phyloP scores from a whole-genome alignment of 1,140 invertebrate genomes.

The Latrodectus geometricus region DNA sequence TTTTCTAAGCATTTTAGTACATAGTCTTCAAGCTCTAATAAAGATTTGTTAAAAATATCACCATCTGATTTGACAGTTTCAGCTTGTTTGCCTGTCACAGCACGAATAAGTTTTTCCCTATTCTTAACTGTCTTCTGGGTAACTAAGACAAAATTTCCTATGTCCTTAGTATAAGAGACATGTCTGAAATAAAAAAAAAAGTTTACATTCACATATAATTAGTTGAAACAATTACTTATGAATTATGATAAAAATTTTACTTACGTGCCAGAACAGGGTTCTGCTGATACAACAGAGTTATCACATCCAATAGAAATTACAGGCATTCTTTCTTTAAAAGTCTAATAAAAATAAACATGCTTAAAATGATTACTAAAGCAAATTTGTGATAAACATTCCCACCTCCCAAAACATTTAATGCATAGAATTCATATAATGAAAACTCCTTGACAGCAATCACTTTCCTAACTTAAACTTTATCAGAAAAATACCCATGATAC shows the following conservation, averaged over 20 bases:
- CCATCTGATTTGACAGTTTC: conserved; percentile 17
- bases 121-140: conserved; percentile 28
- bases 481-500: too few species aligned
- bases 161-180: conserved; percentile 28
- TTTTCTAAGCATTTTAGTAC: conserved; percentile 20
- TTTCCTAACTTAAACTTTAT: too few species aligned
- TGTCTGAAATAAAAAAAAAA: conserved; percentile 32
- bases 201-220: too few species aligned
- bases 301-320: conserved; percentile 30
- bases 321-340: conserved; percentile 6
- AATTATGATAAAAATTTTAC: not conserved
- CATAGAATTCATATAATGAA: too few species aligned
- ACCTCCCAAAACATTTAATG: too few species aligned
- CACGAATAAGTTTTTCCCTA: conserved; percentile 48
- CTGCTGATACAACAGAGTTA: conserved; percentile 1
- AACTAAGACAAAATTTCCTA: conserved; percentile 41
- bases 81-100: conserved; percentile 45
- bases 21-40: conserved; percentile 28
- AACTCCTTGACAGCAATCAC: too few species aligned
- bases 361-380: not conserved
- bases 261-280: conserved; percentile 58
- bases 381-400: too few species aligned
- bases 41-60: conserved; percentile 17
- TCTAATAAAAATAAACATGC: not conserved
- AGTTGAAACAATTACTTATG: too few species aligned